These are phyloP conservation scores for Ceratosolen fusciceps DNA, from an alignment of 1,140 invertebrate genomes.

Conservation along the genomic window DNA sequence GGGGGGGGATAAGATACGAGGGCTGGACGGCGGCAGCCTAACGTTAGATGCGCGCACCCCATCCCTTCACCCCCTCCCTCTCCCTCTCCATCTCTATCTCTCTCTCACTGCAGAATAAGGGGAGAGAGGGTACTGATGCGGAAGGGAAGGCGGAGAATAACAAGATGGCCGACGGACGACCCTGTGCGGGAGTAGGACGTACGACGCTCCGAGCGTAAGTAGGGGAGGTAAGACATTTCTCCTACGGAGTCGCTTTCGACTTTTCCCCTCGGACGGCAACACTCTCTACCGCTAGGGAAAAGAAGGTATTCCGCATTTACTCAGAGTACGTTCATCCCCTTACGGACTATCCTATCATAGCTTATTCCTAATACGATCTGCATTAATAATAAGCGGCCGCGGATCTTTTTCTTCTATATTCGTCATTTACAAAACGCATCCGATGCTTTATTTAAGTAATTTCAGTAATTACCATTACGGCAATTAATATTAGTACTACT, in stretches of 20 bases:
- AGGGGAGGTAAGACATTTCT: slow-evolving; percentile 47
- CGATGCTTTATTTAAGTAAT: no score
- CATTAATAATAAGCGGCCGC: neutral
- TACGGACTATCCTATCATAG: neutral
- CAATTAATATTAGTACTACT: no score
- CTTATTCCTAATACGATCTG: neutral
- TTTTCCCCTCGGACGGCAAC: neutral
- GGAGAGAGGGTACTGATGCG: neutral
- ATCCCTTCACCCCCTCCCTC: no score
- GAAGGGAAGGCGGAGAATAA: slow-evolving; percentile 30
- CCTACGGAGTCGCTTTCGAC: neutral
- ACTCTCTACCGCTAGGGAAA: neutral
- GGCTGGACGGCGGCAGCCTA: neutral
- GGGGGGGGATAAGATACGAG: slow-evolving; percentile 1
- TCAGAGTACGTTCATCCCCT: neutral
- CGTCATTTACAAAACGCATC: no score
- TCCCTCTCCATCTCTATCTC: no score
- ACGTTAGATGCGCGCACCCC: slow-evolving; percentile 11
- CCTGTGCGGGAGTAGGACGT: neutral
- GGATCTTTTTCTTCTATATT: no score
- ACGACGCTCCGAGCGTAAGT: neutral
- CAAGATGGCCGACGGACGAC: slow-evolving; percentile 43
- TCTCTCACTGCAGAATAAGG: neutral
- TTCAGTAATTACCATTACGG: no score
- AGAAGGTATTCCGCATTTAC: neutral